These are phyloP conservation scores for Agriopis marginaria DNA, from an alignment of 2,888 invertebrate genomes.

Conservation along the genomic window DNA sequence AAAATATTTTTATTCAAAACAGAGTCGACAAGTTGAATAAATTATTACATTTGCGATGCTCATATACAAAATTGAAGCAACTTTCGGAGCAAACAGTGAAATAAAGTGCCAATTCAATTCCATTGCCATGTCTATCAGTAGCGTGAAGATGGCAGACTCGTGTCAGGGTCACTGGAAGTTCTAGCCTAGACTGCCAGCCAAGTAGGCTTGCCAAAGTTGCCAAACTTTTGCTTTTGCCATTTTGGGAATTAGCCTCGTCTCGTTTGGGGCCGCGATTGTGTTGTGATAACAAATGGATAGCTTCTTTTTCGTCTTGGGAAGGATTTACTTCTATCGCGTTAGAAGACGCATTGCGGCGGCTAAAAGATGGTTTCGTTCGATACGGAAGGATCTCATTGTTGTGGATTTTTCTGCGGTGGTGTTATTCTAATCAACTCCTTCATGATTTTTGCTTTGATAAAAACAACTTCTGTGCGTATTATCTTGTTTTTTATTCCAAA, in stretches of 20 bases:
- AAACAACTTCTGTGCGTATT: too few species aligned
- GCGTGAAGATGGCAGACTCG: conserved; percentile 27
- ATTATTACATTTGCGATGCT: conserved; percentile 17
- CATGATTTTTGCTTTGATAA: too few species aligned
- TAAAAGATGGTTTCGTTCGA: conserved; percentile 12
- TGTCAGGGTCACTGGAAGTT: conserved; percentile 29
- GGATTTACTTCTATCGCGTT: conserved; percentile 7
- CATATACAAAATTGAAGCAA: conserved; percentile 19
- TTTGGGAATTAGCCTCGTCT: conserved; percentile 15
- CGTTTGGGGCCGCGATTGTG: conserved; percentile 22
- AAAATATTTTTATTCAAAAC: conserved; percentile 4
- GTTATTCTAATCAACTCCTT: not conserved
- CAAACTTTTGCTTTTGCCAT: conserved; percentile 37
- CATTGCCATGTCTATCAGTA: conserved; percentile 17
- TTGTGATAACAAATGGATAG: conserved; percentile 20
- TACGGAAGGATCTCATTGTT: conserved; percentile 17
- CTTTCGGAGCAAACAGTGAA: conserved; percentile 19
- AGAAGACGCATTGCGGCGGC: conserved; percentile 24
- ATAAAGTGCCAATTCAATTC: conserved; percentile 17
- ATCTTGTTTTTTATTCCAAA: too few species aligned
- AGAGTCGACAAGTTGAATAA: conserved; percentile 6
- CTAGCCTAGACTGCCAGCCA: conserved; percentile 36
- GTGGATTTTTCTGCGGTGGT: conserved; percentile 1
- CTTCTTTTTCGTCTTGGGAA: conserved; percentile 9
- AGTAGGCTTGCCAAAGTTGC: conserved; percentile 44